phyloP scores from a whole-genome alignment of 2,113 vertebrate genomes.

The Cisticola juncidis region DNA sequence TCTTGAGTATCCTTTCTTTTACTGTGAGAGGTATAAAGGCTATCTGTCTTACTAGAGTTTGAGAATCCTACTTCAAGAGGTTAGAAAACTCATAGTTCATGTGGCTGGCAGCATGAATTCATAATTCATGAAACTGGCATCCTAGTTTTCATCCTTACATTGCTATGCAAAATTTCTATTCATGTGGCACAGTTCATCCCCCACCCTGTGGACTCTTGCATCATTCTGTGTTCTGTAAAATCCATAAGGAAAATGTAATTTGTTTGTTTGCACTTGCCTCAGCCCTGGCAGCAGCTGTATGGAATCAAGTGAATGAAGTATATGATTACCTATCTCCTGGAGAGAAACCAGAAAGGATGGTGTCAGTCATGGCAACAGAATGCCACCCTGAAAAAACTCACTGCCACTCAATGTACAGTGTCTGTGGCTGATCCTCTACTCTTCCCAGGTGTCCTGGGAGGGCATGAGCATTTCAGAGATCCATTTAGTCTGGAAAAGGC shows the following conservation, averaged over 20 bases:
- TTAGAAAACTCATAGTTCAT: neutral
- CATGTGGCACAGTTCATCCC: neutral
- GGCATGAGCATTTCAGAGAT: neutral
- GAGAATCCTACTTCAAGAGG: neutral
- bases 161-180: neutral
- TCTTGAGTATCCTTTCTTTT: neutral
- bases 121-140: too few relatives aligned
- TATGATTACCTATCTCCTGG: neutral
- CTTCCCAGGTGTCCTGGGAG: neutral
- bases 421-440: neutral
- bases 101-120: neutral
- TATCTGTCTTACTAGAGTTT: neutral
- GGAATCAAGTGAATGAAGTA: neutral
- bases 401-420: neutral
- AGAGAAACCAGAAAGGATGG: neutral
- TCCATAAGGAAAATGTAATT: neutral
- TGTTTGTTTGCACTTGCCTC: neutral
- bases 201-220: neutral
- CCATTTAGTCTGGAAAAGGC: neutral
- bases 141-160: neutral
- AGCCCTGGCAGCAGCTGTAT: neutral
- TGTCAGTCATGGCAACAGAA: neutral
- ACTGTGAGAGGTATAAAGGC: neutral
- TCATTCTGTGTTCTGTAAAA: neutral
- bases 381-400: neutral